A percentile compares a stretch with the other conserved stretches of the same genome.
Evolutionary conservation across 1,140 invertebrate species (phyloP).

Genomic region (Drosophila setifemur): DNA sequence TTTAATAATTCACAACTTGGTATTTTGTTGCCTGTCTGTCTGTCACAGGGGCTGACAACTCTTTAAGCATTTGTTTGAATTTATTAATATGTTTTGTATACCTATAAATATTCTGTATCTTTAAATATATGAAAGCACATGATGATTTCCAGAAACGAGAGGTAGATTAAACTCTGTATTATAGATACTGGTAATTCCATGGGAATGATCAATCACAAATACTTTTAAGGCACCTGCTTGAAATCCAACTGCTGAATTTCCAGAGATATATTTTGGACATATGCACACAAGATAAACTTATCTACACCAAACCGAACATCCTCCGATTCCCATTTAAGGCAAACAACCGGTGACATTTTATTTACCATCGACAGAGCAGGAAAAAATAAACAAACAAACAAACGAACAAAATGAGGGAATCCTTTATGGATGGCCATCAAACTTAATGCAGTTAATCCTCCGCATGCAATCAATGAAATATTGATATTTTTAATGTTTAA

Average conservation of each 20-base stretch:
- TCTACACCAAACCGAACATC: constrained; percentile 2
- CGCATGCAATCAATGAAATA: constrained; percentile 66
- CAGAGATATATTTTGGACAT: too few species aligned
- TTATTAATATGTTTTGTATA: not conserved
- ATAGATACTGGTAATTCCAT: too few species aligned
- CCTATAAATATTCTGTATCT: not conserved
- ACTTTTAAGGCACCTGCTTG: too few species aligned
- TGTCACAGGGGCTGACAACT: constrained; percentile 56
- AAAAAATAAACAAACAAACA: constrained; percentile 21
- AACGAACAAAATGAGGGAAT: not conserved
- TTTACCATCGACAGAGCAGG: constrained; percentile 10
- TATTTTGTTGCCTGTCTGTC: constrained; percentile 28
- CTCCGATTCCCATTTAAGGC: constrained; percentile 4
- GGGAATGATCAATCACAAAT: too few species aligned
- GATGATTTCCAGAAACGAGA: too few species aligned
- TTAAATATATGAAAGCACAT: too few species aligned
- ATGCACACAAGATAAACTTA: constrained; percentile 21
- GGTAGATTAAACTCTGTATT: too few species aligned
- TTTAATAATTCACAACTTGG: constrained; percentile 68
- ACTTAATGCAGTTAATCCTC: constrained; percentile 60
- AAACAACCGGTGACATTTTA: constrained; percentile 23
- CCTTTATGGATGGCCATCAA: constrained; percentile 20
- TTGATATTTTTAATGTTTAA: constrained; percentile 78
- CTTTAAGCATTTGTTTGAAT: constrained; percentile 58
- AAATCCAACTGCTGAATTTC: too few species aligned